Conservation (phyloP, 2,888 invertebrate genomes). For the Orthonevra nobilis region DNA sequence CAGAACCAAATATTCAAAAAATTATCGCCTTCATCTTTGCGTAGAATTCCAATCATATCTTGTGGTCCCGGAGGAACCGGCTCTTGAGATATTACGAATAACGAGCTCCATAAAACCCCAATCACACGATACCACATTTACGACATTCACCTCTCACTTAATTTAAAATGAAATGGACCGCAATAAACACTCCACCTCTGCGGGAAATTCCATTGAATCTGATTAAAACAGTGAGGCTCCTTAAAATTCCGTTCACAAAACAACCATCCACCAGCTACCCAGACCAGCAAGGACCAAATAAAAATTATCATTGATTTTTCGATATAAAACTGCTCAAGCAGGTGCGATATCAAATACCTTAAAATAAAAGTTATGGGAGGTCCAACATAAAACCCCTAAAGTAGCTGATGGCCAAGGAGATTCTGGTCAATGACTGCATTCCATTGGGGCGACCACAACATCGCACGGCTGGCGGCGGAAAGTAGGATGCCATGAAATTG, state of each 20-base stretch:
- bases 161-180: too few relatives aligned
- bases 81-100: too few relatives aligned
- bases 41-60: too few relatives aligned
- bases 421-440: constrained; percentile 34
- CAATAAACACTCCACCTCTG: too few relatives aligned
- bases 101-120: too few relatives aligned
- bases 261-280: not conserved
- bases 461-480: not conserved
- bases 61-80: too few relatives aligned
- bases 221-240: not conserved
- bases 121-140: too few relatives aligned
- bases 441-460: constrained; percentile 9
- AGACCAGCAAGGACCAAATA: not conserved
- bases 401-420: not conserved
- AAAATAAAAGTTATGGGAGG: not conserved
- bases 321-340: constrained; percentile 21
- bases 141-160: too few relatives aligned
- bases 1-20: too few relatives aligned
- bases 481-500: not conserved
- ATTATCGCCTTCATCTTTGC: too few relatives aligned
- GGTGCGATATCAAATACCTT: not conserved
- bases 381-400: not conserved
- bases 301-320: constrained; percentile 8
- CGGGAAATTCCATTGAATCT: too few relatives aligned
- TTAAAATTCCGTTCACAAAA: not conserved